phyloP scores from a whole-genome alignment of 2,888 invertebrate species.

The Amitus sp. region DNA sequence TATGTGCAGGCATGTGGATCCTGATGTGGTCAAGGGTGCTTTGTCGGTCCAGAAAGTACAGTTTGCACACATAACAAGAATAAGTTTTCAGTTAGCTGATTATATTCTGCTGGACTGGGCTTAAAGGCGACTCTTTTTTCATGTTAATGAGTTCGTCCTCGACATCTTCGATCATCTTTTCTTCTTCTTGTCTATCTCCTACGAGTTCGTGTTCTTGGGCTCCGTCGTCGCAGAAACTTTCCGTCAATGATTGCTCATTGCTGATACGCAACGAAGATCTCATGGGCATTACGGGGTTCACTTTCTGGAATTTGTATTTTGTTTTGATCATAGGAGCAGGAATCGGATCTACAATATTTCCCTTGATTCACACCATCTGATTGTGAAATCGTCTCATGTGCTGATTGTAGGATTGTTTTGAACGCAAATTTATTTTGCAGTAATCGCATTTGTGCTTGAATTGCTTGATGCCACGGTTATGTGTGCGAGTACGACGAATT shows the following conservation, averaged over 20 bases:
- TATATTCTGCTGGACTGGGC: constrained; percentile 60
- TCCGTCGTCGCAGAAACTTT: too few species aligned
- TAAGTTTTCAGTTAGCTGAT: constrained; percentile 62
- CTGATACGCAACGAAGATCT: constrained; percentile 21
- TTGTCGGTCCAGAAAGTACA: constrained; percentile 54
- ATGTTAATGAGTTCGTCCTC: constrained; percentile 54
- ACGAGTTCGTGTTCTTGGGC: too few species aligned
- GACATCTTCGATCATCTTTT: constrained; percentile 41
- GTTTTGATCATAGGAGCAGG: background rate
- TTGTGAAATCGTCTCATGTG: constrained; percentile 60
- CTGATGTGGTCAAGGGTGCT: constrained; percentile 59
- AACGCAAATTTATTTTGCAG: constrained; percentile 59
- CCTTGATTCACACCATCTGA: background rate
- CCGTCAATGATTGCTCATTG: constrained; percentile 3
- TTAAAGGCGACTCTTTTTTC: constrained; percentile 55
- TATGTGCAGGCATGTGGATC: constrained; percentile 62
- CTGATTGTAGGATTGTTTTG: constrained; percentile 54
- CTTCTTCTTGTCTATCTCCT: constrained; percentile 26
- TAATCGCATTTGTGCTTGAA: constrained; percentile 56
- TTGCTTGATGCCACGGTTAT: constrained; percentile 52
- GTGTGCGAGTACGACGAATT: constrained; percentile 51
- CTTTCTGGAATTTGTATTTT: constrained; percentile 7
- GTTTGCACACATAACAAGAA: constrained; percentile 58
- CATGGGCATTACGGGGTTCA: constrained; percentile 9
- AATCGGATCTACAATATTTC: background rate